Evolutionary conservation across 2,797 vertebrate genomes (phyloP), one percentile per base, ranked within the genome.

Genomic region (Sebastes ruberrimus): DNA sequence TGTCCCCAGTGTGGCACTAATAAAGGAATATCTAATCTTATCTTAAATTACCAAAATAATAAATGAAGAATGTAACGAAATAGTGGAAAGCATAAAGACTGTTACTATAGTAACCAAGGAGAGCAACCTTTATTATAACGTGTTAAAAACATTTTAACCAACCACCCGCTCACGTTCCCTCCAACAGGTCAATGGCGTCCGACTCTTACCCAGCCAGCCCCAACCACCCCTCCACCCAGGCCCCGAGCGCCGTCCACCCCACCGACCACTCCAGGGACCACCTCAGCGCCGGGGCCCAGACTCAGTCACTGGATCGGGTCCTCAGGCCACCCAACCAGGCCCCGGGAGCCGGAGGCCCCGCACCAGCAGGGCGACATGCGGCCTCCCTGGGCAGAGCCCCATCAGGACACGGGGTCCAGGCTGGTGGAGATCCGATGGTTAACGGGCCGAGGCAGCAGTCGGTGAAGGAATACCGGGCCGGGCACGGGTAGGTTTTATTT

Each of bases 191-290:
- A 7, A 95, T 97, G 49, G 95, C 95, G 0, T 97, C 97, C 0
- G 97, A 97, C 87, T 98, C 97, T 0, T 97, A 97, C 93, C 97
- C 96, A 0, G 96, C 97, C 14, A 97, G 97, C 83, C 97, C 97
- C 87, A 97, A 95, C 93, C 97, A 98, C 87, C 95, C 96, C 0
- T 90, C 94, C 0, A 94, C 95, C 86, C 97, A 96, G 92, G 91
- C 96, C n/a, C 85, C 95, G 62, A 85, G 88, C n/a, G 76, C 94
- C 0, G 79, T 89, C 38, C 96, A 96, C 85, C 89, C 96, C 28
- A 57, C 92, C 0, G 92, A 96, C 0, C 90, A 94, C 71, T 91
- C 93, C 90, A 96, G 97, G 83, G 97, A 97, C 10, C 95, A 95
- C 78, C 95, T 96, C 71, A 88, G 96, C 76, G 95, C 91, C 0